phyloP scores from a whole-genome alignment of 2,113 vertebrate genomes.

The Amphilophus citrinellus region DNA sequence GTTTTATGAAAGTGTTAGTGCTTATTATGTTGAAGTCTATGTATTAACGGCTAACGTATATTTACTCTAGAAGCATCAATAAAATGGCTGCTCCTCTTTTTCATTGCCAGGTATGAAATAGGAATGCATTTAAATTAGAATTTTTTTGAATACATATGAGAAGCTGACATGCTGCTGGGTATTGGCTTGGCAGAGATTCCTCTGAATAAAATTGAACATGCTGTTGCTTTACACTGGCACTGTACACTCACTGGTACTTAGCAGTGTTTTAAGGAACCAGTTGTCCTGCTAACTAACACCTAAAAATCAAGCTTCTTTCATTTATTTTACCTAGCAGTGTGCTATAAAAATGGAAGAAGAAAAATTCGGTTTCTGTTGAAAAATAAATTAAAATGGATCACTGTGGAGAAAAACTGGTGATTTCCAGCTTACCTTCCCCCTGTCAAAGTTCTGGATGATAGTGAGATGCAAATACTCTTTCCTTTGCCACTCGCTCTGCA shows the following conservation, averaged over 20 bases:
- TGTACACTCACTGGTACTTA: not conserved
- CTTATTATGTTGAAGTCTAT: not conserved
- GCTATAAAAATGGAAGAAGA: not conserved
- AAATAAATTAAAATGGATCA: not conserved
- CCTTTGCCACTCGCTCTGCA: conserved; percentile 98
- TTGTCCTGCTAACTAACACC: not conserved
- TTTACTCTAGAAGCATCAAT: not conserved
- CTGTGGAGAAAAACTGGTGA: not conserved
- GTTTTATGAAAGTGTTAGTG: not conserved
- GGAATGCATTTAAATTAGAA: not conserved
- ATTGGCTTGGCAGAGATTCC: not conserved
- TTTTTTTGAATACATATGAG: conserved; percentile 22
- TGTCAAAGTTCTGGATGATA: conserved; percentile 97
- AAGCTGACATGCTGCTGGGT: not conserved
- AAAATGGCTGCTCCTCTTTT: not conserved
- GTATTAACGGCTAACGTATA: not conserved
- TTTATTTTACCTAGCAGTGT: not conserved
- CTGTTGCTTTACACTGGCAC: not conserved
- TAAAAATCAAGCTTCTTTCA: not conserved
- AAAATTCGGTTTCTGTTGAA: not conserved
- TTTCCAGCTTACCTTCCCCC: conserved; percentile 77
- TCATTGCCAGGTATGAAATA: not conserved
- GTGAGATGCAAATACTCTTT: conserved; percentile 96
- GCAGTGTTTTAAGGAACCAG: not conserved
- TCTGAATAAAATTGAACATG: not conserved